Evolutionary conservation across 2,113 vertebrate species (phyloP), one percentile per base, ranked within the genome.

Genomic region (Passerina amoena): DNA sequence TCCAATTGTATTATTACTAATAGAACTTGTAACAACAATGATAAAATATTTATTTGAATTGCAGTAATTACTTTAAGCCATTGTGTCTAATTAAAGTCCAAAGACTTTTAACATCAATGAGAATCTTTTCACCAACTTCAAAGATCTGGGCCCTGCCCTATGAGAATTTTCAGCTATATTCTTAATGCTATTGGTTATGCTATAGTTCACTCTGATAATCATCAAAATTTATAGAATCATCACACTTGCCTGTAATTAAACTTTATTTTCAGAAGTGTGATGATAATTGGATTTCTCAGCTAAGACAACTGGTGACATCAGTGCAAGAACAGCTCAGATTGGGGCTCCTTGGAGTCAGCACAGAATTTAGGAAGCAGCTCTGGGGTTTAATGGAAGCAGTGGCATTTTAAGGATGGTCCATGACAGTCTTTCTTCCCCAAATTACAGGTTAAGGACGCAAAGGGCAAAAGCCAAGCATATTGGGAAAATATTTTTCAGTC

Each of bases 281-380:
- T 94, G 87, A 83, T 97, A 88, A 93, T 97, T 90, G 51, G 76
- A 75, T 93, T 95, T 86, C 90, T 96, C 84, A 88, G 82, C 81
- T 69, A 95, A 82, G 94, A 80, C 66, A 88, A 77, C 85, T 83
- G 68, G 68, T 92, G 90, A 71, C 82, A 88, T 83, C 51, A 77
- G 47, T 68, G 72, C 60, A 56, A 40, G 82, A 95, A 59, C 60
- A 64, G 60, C 71, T 66, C 22, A 44, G 68, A 51, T 16, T 23
- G n/a, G 80, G 31, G 82, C 48, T 76, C 33, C 61, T 72, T 82
- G 75, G 86, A 81, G 79, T 86, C 63, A 31, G 69, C 68, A 30
- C 38, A 44, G 37, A 37, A 64, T 23, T 64, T 63, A 66, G 59
- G 64, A 64, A 56, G 21, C 18, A 60, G 24, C 27, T 13, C 22